These are phyloP conservation scores for Falco concolor DNA, from an alignment of 2,797 vertebrate species.

Conservation along the genomic window DNA sequence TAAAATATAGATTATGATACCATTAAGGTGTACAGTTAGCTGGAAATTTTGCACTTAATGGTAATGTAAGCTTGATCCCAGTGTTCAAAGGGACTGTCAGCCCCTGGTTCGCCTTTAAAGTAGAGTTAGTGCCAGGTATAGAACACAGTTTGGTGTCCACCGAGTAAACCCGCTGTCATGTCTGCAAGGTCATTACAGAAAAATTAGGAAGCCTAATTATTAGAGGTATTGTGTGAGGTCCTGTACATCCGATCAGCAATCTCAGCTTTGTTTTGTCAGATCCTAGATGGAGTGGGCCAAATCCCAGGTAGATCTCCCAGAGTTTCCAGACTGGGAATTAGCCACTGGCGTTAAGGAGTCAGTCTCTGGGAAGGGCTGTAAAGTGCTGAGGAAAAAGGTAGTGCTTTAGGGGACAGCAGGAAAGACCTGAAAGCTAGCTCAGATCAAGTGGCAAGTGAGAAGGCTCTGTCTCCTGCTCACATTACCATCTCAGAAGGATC, in stretches of 20 bases:
- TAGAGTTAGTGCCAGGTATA: not conserved
- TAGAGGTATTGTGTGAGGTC: not conserved
- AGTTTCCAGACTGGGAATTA: not conserved
- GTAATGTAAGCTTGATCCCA: not conserved
- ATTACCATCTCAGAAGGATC: not conserved
- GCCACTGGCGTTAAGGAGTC: not conserved
- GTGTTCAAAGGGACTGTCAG: not conserved
- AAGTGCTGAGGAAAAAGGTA: not conserved
- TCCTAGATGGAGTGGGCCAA: not conserved
- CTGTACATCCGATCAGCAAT: not conserved
- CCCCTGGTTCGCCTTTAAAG: not conserved
- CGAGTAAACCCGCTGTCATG: not conserved
- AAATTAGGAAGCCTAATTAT: not conserved
- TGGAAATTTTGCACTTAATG: not conserved
- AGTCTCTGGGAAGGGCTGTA: not conserved
- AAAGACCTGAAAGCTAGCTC: not conserved
- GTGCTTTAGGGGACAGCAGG: not conserved
- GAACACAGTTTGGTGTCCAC: not conserved
- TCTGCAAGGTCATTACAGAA: not conserved
- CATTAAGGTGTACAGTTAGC: not conserved
- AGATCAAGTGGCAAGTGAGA: not conserved
- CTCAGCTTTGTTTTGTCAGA: not conserved
- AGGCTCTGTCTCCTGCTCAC: not conserved
- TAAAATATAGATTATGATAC: not conserved
- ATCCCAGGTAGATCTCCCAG: not conserved